Conservation (phyloP, 64 coral and sea anemone genomes). For the Montipora capricornis region DNA sequence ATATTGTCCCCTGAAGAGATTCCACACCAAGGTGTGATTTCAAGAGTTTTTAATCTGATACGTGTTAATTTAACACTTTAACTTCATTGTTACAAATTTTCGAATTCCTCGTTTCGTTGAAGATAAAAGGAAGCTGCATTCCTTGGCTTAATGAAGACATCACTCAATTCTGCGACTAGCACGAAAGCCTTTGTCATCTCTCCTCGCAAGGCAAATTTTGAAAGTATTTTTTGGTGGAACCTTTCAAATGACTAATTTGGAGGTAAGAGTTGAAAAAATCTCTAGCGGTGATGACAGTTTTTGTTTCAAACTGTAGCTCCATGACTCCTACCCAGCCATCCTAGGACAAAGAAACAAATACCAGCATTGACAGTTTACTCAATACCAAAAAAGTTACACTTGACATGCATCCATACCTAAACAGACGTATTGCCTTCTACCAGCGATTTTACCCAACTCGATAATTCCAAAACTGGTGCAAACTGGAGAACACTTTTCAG, state of each 20-base stretch:
- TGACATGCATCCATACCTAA: no score
- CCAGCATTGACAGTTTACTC: background rate
- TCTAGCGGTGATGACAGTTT: slow-evolving; percentile 65
- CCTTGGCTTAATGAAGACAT: background rate
- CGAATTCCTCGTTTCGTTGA: no score
- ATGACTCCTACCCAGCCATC: slow-evolving; percentile 73
- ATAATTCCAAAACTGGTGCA: no score
- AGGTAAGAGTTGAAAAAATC: slow-evolving; percentile 82
- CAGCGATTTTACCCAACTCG: no score
- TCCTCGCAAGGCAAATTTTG: slow-evolving; percentile 29
- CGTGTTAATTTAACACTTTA: no score
- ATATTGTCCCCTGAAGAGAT: no score
- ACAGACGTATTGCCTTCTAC: no score
- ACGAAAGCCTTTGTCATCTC: background rate
- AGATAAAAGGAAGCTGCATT: background rate
- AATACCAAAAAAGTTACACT: background rate
- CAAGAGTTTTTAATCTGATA: no score
- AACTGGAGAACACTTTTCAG: no score
- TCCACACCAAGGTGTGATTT: no score
- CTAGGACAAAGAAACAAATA: slow-evolving; percentile 2
- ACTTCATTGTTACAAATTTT: no score
- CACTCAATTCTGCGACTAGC: background rate
- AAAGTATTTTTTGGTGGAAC: slow-evolving; percentile 4
- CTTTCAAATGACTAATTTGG: background rate
- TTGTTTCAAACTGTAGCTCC: slow-evolving; percentile 69